These are phyloP conservation scores for Numida meleagris DNA, from an alignment of 2,113 vertebrate species.

Conservation along the genomic window DNA sequence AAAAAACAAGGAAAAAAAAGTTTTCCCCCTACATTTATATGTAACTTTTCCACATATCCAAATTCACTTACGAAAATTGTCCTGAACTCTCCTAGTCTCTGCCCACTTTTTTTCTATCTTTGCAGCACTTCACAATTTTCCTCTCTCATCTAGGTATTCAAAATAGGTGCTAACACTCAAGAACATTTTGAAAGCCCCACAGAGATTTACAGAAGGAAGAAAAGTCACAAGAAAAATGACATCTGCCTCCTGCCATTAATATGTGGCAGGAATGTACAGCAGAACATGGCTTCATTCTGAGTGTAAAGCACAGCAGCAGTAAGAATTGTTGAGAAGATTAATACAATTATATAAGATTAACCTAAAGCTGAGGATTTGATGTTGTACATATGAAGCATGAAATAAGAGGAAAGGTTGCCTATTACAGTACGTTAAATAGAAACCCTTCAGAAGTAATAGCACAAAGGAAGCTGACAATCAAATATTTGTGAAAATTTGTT, in stretches of 20 bases:
- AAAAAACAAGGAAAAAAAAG: not conserved
- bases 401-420: not conserved
- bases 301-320: not conserved
- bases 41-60: not conserved
- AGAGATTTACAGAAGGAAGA: not conserved
- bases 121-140: not conserved
- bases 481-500: not conserved
- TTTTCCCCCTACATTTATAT: not conserved
- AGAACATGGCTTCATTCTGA: not conserved
- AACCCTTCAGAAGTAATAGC: not conserved
- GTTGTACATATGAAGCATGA: accelerated
- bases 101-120: not conserved
- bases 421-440: not conserved
- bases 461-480: not conserved
- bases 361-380: not conserved
- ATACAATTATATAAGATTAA: not conserved
- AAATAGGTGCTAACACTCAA: not conserved
- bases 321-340: not conserved
- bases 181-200: not conserved
- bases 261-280: not conserved
- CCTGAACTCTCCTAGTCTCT: not conserved
- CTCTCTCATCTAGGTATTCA: not conserved
- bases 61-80: not conserved
- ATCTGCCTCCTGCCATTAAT: not conserved
- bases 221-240: not conserved